Conservation (phyloP, 2,888 invertebrate species). For the Drosophila planitibia region DNA sequence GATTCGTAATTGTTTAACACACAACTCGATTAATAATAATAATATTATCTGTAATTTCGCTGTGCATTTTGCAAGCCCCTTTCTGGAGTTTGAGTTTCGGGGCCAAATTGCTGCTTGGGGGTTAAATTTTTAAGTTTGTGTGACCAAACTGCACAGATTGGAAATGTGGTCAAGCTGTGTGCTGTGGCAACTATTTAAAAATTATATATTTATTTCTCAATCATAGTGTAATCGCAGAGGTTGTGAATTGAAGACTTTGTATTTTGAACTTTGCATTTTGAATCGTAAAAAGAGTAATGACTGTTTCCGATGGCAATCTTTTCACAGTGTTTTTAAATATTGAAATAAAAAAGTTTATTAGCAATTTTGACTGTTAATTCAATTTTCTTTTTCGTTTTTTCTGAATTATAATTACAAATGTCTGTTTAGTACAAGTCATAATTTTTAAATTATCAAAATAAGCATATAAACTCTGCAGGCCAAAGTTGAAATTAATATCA, state of each 20-base stretch:
- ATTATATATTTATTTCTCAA: neutral
- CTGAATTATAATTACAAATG: neutral
- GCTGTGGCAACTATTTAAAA: neutral
- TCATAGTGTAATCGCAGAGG: neutral
- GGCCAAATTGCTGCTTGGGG: neutral
- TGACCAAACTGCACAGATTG: neutral
- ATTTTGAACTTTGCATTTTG: neutral
- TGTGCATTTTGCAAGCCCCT: neutral
- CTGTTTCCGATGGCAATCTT: neutral
- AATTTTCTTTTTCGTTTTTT: neutral
- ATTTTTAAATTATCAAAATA: neutral
- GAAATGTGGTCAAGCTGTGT: neutral
- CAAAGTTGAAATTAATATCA: neutral
- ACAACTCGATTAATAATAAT: constrained; percentile 27
- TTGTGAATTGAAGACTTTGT: neutral
- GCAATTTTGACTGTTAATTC: neutral
- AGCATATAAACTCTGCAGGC: neutral
- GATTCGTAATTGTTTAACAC: constrained; percentile 31
- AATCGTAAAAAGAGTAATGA: neutral
- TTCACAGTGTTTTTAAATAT: neutral
- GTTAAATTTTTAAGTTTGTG: neutral
- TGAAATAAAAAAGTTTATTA: neutral
- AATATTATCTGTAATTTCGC: constrained; percentile 9
- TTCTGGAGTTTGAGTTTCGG: neutral
- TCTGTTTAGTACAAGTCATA: neutral